Conservation (phyloP, 2,113 vertebrate species). For the Hypomesus transpacificus region DNA sequence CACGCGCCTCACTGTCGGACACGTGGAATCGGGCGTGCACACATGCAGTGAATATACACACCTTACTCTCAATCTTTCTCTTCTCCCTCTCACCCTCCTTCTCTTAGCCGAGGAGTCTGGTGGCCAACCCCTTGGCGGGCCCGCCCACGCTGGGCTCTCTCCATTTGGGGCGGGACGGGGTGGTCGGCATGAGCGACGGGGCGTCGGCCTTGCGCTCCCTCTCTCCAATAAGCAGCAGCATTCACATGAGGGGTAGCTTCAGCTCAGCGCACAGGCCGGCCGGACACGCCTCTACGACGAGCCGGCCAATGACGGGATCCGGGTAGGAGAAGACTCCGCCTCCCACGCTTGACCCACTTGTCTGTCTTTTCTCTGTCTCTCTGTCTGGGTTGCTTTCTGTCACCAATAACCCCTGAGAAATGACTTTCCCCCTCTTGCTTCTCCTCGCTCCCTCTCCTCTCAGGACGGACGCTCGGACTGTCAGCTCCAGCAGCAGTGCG, state of each 20-base stretch:
- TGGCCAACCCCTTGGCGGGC: constrained; percentile 84
- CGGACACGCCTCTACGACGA: constrained; percentile 60
- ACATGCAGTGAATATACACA: constrained; percentile 5
- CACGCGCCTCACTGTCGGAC: no score
- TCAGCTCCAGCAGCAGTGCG: constrained; percentile 92
- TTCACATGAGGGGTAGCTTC: constrained; percentile 72
- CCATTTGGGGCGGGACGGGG: constrained; percentile 78
- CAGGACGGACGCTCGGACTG: constrained; percentile 85
- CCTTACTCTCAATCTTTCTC: no score
- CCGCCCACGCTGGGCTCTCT: constrained; percentile 78
- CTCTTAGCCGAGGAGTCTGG: constrained; percentile 88
- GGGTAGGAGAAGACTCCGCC: constrained; percentile 70
- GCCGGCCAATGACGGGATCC: constrained; percentile 80
- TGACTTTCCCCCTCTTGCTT: not conserved
- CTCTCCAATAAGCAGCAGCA: constrained; percentile 81
- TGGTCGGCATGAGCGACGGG: constrained; percentile 68
- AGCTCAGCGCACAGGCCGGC: constrained; percentile 59
- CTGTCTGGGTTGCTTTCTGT: not conserved
- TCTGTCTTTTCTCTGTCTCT: not conserved
- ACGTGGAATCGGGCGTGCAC: not conserved
- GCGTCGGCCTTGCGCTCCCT: constrained; percentile 88
- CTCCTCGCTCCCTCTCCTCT: not conserved
- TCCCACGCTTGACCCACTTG: not conserved
- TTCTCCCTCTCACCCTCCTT: not conserved
- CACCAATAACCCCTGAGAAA: not conserved